These are phyloP conservation scores for Cyprinus carpio DNA, from an alignment of 2,113 vertebrate species.

Conservation along the genomic window DNA sequence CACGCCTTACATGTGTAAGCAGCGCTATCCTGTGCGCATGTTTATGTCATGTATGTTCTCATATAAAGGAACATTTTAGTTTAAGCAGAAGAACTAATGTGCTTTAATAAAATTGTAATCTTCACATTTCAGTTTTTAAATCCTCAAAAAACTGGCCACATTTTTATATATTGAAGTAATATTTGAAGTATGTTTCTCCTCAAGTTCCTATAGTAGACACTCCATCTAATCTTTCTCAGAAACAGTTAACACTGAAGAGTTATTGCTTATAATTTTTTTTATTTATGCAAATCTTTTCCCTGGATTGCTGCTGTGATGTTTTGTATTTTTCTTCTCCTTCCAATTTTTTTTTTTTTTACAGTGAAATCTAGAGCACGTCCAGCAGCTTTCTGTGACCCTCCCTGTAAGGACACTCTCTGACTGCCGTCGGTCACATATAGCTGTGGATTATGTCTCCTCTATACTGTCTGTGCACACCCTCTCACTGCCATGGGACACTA, in stretches of 20 bases:
- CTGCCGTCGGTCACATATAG: not conserved
- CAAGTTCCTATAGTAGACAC: too few relatives aligned
- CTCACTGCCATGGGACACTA: not conserved
- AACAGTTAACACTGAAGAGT: not conserved
- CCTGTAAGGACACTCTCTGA: not conserved
- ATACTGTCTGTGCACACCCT: conserved; percentile 9
- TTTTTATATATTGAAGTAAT: too few relatives aligned
- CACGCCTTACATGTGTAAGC: conserved; percentile 18
- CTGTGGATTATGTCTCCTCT: not conserved
- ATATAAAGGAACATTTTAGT: not conserved
- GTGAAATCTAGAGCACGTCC: not conserved
- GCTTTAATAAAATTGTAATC: not conserved
- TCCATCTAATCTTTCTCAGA: not conserved
- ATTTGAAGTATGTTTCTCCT: too few relatives aligned
- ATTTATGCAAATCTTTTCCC: not conserved
- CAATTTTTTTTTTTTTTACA: not conserved
- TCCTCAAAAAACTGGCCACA: too few relatives aligned
- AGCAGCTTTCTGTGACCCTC: not conserved
- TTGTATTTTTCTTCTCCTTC: not conserved
- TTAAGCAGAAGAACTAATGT: not conserved
- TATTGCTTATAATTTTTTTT: not conserved
- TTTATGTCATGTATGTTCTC: conserved; percentile 7
- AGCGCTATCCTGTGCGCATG: conserved; percentile 11
- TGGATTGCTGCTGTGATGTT: not conserved
- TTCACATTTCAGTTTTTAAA: too few relatives aligned